Percentiles rank a stretch among this genome's conserved stretches.
These are phyloP conservation scores for Platysternon megacephalum DNA, from an alignment of 2,113 vertebrate genomes.

Conservation along the genomic window DNA sequence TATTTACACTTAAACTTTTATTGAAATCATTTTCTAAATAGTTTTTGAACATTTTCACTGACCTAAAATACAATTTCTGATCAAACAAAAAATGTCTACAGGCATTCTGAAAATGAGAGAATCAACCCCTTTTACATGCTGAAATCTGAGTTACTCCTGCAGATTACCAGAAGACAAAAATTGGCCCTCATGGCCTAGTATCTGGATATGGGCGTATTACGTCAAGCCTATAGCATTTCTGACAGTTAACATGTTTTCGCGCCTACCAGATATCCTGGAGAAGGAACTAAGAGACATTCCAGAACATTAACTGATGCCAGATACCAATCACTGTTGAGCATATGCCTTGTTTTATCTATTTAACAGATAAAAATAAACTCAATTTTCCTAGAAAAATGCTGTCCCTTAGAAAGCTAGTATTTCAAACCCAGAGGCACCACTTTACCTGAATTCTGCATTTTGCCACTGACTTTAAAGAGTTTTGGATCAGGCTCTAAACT, in stretches of 20 bases:
- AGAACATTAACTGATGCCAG: not conserved
- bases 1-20: too few species aligned
- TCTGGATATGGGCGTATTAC: not conserved
- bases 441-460: not conserved
- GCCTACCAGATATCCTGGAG: not conserved
- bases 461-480: not conserved
- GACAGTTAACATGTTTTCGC: not conserved
- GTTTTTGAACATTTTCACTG: too few species aligned
- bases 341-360: not conserved
- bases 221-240: not conserved
- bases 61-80: too few species aligned
- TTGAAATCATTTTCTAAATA: too few species aligned
- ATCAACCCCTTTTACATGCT: not conserved
- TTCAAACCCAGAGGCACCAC: not conserved
- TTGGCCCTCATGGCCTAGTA: not conserved
- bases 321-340: not conserved
- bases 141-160: not conserved
- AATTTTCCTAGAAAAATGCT: not conserved
- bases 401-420: not conserved
- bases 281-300: not conserved
- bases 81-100: too few species aligned
- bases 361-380: not conserved
- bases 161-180: not conserved
- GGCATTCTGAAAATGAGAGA: not conserved
- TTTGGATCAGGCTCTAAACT: not conserved